Base-by-base conservation (phyloP, 2,888 invertebrate genomes). In the Conistra vaccinii region DNA sequence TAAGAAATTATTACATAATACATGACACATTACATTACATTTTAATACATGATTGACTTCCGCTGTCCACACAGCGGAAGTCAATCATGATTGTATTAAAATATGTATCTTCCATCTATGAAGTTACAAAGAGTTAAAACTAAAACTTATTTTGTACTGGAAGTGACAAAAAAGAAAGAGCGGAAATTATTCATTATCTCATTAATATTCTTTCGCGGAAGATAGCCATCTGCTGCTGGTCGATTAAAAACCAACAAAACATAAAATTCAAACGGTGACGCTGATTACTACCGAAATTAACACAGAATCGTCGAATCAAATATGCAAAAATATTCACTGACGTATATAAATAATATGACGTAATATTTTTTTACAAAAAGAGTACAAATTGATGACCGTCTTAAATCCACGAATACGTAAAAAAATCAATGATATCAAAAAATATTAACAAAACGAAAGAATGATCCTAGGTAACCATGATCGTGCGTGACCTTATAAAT, bases 61-160 rank as follows among this genome's bases (percentile, higher is more conserved):
- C n/a, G n/a, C n/a, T n/a, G n/a, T n/a, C n/a, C n/a, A n/a, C n/a
- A n/a, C n/a, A 42, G n/a, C 48, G 26, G 62, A 81, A 82, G n/a
- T n/a, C 32, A 55, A 48, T 75, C 17, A 35, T 55, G n/a, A n/a
- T n/a, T n/a, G 48, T 32, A 63, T 75, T 65, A 32, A 53, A 42
- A 57, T 51, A 55, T 32, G 17, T 26, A 35, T 35, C 55, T 17
- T 51, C n/a, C 23, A 48, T 23, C 29, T 26, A 73, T 55, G 62
- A 77, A 57, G 32, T 32, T 20, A 35, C 20, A 1, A 57, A 9
- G n/a, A 48, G 14, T 14, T 81, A 29, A 55, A 60, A 55, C 61
- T 61, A 55, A 42, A 35, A 48, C 7, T 32, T 39, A 35, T 20
- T 63, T 26, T 14, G 14, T 5, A 60, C 4, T 23, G 61, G 7